Evolutionary conservation across 1,140 invertebrate species (phyloP), one percentile per base, ranked within the genome.

Genomic region (Hypothenemus hampei): DNA sequence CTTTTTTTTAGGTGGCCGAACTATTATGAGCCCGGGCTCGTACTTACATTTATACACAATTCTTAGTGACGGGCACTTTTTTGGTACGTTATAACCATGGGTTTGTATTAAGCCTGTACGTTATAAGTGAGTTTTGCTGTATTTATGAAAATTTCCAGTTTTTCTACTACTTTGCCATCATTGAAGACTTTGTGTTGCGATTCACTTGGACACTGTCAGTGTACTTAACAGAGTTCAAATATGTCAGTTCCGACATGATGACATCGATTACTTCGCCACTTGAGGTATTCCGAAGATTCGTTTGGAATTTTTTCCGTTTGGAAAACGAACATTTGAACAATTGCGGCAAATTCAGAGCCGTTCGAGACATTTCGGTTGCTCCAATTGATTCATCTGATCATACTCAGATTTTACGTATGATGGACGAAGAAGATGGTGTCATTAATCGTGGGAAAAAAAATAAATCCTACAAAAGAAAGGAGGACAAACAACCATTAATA

Each of bases 161-260:
- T 58, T 98, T 94, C 68, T 98, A 98, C 72, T 99, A 99, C 71
- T 93, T 97, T 75, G 96, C 95, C 20, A 96, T 93, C 23, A 67
- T 90, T 6, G 86, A 91, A 73, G 87, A 93, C 70, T 80, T 89
- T 45, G 70, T 90, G n/a, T 66, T 95, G 15, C 78, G 92, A 60
- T 93, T 93, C 67, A 78, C 80, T 21, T 95, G 92, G 92, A 79
- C 81, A 1, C 67, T 86, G 31, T 84, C 86, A 19, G 80, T 91
- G 50, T 83, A 86, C 33, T 70, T 93, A 13, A 87, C 81, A n/a
- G 85, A 92, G 69, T 79, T 81, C 26, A 80, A 80, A 36, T 78
- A 82, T 35, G 75, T 90, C 11, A 79, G 84, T 50, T 74, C 77
- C 16, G 91, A 94, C 65, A 74, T 89, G 20, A 82, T 94, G 73